A percentile compares a stretch with the other conserved stretches of the same genome.
Evolutionary conservation across 2,888 invertebrate species (phyloP).

Genomic region (Caenorhabditis sinica): DNA sequence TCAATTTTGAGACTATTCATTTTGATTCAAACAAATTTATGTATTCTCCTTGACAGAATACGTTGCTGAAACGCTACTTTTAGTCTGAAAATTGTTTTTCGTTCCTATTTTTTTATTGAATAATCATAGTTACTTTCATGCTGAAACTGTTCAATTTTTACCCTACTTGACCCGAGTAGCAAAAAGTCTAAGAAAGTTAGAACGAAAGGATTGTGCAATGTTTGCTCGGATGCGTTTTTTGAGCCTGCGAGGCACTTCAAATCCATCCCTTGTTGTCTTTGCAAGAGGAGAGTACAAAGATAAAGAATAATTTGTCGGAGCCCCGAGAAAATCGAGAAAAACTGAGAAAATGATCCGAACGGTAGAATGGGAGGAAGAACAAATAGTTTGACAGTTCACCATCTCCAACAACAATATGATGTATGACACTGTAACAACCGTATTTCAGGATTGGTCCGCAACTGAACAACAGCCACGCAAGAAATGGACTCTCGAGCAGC

Average conservation of each 20-base stretch:
- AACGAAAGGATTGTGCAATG: slow-evolving; percentile 52
- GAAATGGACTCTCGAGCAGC: slow-evolving; percentile 82
- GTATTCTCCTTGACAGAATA: too few species aligned
- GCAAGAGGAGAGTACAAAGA: slow-evolving; percentile 37
- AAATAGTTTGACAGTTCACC: slow-evolving; percentile 55
- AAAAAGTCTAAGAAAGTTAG: slow-evolving; percentile 10
- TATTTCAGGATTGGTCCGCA: slow-evolving; percentile 65
- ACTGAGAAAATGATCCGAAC: slow-evolving; percentile 39
- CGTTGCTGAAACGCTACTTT: too few species aligned
- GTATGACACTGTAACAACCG: not conserved
- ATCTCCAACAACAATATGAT: not conserved
- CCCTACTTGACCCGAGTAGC: not conserved
- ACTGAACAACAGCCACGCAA: slow-evolving; percentile 68
- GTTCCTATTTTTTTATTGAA: not conserved
- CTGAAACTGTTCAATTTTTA: not conserved
- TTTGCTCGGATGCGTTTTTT: slow-evolving; percentile 62
- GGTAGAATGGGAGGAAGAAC: slow-evolving; percentile 1
- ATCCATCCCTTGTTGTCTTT: slow-evolving; percentile 57
- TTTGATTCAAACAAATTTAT: too few species aligned
- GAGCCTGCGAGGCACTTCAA: slow-evolving; percentile 58
- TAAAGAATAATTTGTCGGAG: slow-evolving; percentile 54
- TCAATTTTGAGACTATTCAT: too few species aligned
- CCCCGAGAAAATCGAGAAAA: slow-evolving; percentile 14
- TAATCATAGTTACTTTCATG: not conserved
- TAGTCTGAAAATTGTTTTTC: too few species aligned